Conservation (phyloP, 2,888 invertebrate genomes). For the Tinea pellionella region DNA sequence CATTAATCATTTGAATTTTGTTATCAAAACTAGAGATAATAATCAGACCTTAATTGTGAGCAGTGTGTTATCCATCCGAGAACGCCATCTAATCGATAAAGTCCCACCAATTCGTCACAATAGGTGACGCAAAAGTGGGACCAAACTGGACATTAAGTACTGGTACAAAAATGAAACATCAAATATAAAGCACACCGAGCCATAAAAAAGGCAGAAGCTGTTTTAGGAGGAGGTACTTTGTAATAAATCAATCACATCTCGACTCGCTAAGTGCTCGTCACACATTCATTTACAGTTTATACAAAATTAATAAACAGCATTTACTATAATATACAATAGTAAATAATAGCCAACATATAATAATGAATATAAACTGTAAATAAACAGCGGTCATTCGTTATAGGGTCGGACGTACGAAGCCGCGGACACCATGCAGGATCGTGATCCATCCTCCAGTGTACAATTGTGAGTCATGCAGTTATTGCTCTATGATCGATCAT, state of each 20-base stretch:
- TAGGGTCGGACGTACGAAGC: not conserved
- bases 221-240: not conserved
- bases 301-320: not conserved
- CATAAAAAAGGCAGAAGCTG: constrained; percentile 53
- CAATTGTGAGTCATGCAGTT: not conserved
- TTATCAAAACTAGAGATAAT: too few relatives aligned
- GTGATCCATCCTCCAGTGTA: not conserved
- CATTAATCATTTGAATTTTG: too few relatives aligned
- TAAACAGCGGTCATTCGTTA: not conserved
- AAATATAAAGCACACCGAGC: constrained; percentile 55
- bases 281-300: not conserved
- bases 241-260: not conserved
- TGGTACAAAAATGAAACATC: constrained; percentile 1
- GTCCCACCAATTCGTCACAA: not conserved
- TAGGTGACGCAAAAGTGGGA: not conserved
- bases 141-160: not conserved
- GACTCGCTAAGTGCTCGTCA: not conserved
- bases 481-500: not conserved
- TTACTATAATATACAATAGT: too few relatives aligned
- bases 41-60: not conserved
- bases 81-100: not conserved
- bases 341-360: too few relatives aligned
- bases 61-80: not conserved
- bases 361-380: not conserved
- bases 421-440: not conserved